Percentiles rank a stretch among this genome's conserved stretches.
Conservation (phyloP, 2,888 invertebrate genomes). For the Cabera pusaria region DNA sequence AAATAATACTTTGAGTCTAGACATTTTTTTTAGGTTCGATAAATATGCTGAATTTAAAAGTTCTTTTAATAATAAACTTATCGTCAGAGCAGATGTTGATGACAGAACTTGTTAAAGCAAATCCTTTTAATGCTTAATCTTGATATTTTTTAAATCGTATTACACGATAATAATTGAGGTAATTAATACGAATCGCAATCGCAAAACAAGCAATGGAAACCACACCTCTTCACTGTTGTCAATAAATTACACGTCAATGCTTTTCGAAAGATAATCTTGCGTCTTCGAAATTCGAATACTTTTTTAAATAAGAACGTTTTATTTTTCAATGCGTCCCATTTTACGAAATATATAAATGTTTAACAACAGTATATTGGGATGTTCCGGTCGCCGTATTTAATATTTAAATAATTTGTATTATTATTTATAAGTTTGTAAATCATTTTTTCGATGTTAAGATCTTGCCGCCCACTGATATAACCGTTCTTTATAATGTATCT, state of each 20-base stretch:
- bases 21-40: too few species aligned
- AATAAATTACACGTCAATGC: slow-evolving; percentile 45
- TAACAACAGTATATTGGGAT: slow-evolving; percentile 54
- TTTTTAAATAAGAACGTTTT: slow-evolving; percentile 32
- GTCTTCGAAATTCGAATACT: slow-evolving; percentile 31
- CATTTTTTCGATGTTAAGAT: slow-evolving; percentile 71
- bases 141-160: slow-evolving; percentile 34
- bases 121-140: slow-evolving; percentile 25
- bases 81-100: slow-evolving; percentile 15
- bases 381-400: slow-evolving; percentile 49
- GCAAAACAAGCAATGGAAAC: slow-evolving; percentile 45
- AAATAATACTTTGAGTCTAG: too few species aligned
- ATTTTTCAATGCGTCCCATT: slow-evolving; percentile 29
- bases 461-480: slow-evolving; percentile 39
- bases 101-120: slow-evolving; percentile 24
- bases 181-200: slow-evolving; percentile 44
- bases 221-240: slow-evolving; percentile 44
- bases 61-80: slow-evolving; percentile 11
- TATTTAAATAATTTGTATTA: slow-evolving; percentile 56
- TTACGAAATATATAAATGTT: slow-evolving; percentile 44
- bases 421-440: slow-evolving; percentile 69
- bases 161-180: slow-evolving; percentile 33
- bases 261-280: slow-evolving; percentile 33
- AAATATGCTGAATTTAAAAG: too few species aligned
- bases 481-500: slow-evolving; percentile 23